Evolutionary conservation across 2,797 vertebrate genomes (phyloP), one percentile per base, ranked within the genome.

Genomic region (Megalops cyprinoides): DNA sequence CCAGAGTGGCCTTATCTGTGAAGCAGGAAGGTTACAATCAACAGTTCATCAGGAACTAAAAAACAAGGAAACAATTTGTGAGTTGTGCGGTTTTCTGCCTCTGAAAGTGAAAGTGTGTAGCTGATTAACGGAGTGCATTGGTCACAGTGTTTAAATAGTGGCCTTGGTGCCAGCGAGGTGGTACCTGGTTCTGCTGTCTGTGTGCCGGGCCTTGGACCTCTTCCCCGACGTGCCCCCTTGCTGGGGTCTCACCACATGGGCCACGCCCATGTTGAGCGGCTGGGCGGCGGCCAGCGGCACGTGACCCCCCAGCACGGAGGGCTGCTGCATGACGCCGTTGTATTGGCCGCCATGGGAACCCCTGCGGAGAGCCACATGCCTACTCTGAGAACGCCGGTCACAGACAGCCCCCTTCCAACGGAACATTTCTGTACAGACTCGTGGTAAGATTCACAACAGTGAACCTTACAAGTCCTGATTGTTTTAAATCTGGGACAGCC

Each of bases 291-390:
- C 87, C 85, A 95, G 77, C 0, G 88, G 90, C 81, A 95, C 90
- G 0, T 96, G 96, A 82, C 96, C 96, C 73, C 96, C 94, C 74
- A 91, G 93, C 6, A 94, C 88, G 1, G 96, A 94, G 0, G 97
- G 96, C 90, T 97, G 97, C 87, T 96, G 98, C 91, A 91, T 92
- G 82, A 93, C 88, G 0, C 94, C 90, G 56, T 96, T 96, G 9
- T 96, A 97, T 91, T 98, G 98, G 92, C 84, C 96, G 53, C 97
- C 96, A 78, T 98, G 97, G 81, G 97, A 95, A 85, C 92, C 91
- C 88, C 94, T 95, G 12, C 58, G 51, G 49, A 62, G 1, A 84
- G 67, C 79, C n/a, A 53, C 62, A 49, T 37, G 10, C 2, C 39
- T 18, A 1, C 3, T 18, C 74, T 31, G 49, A 51, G 31, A 56